These are phyloP conservation scores for Spatula clypeata DNA, from an alignment of 2,797 vertebrate genomes.

Conservation along the genomic window DNA sequence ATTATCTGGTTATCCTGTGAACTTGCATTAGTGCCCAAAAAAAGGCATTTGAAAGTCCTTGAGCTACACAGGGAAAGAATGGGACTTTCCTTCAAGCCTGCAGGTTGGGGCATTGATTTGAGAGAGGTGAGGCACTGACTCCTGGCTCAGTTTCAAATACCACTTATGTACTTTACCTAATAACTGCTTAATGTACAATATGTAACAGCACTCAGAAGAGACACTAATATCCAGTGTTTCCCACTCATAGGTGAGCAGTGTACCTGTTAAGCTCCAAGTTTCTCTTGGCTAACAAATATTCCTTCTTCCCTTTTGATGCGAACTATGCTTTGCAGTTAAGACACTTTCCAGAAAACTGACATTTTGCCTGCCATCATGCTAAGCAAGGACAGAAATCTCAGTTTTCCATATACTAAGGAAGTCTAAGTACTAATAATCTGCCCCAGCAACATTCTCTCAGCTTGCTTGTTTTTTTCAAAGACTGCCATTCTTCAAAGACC, in stretches of 20 bases:
- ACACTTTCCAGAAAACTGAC: neutral
- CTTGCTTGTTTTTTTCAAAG: neutral
- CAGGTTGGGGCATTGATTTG: neutral
- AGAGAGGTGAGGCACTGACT: neutral
- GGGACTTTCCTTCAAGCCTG: neutral
- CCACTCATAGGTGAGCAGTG: neutral
- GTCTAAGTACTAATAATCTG: neutral
- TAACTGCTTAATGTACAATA: neutral
- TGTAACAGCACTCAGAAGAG: neutral
- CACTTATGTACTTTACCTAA: neutral
- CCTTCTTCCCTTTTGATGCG: neutral
- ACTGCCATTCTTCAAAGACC: neutral
- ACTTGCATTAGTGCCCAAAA: neutral
- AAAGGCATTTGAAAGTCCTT: neutral
- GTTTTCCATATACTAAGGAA: neutral
- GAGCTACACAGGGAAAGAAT: neutral
- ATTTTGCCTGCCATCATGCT: neutral
- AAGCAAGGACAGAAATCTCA: neutral
- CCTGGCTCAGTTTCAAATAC: neutral
- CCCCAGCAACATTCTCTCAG: neutral
- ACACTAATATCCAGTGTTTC: neutral
- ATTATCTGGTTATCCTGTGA: neutral
- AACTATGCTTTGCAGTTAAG: neutral
- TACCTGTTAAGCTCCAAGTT: neutral
- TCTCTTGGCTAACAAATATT: neutral